Percentiles rank a stretch among this genome's conserved stretches.
These are phyloP conservation scores for Eilema depressum DNA, from an alignment of 2,888 invertebrate species.

Conservation along the genomic window DNA sequence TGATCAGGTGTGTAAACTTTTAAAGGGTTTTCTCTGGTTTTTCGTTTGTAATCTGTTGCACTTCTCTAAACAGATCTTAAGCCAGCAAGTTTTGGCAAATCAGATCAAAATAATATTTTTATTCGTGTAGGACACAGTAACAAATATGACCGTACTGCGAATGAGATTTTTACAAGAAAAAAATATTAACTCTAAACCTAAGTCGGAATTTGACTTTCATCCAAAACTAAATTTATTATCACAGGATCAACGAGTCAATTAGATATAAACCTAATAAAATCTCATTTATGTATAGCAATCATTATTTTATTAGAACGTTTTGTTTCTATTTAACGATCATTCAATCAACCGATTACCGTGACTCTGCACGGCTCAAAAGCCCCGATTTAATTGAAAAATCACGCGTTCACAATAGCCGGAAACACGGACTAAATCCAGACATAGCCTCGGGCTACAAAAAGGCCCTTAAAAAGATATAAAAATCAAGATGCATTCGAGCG, in stretches of 20 bases:
- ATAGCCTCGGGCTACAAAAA: constrained; percentile 76
- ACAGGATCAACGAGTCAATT: too few species aligned
- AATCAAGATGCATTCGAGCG: constrained; percentile 76
- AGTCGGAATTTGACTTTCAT: too few species aligned
- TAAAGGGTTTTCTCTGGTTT: too few species aligned
- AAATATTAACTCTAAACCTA: too few species aligned
- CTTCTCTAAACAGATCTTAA: too few species aligned
- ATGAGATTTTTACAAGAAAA: too few species aligned
- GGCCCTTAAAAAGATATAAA: constrained; percentile 72
- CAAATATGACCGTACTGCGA: too few species aligned
- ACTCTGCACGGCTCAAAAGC: constrained; percentile 30
- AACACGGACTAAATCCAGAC: constrained; percentile 78
- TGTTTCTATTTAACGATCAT: constrained; percentile 1
- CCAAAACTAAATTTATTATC: too few species aligned
- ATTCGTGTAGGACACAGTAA: too few species aligned
- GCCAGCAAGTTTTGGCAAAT: too few species aligned
- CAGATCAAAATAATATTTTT: too few species aligned
- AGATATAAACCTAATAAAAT: background rate
- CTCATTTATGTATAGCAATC: background rate
- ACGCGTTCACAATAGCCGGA: constrained; percentile 80
- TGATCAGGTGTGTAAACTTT: background rate
- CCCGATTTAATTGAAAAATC: constrained; percentile 67
- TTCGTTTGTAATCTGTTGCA: too few species aligned
- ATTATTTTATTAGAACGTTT: background rate
- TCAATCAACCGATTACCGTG: constrained; percentile 25